Evolutionary conservation across 2,113 vertebrate species (phyloP).

Genomic region (Ploceus nigricollis): DNA sequence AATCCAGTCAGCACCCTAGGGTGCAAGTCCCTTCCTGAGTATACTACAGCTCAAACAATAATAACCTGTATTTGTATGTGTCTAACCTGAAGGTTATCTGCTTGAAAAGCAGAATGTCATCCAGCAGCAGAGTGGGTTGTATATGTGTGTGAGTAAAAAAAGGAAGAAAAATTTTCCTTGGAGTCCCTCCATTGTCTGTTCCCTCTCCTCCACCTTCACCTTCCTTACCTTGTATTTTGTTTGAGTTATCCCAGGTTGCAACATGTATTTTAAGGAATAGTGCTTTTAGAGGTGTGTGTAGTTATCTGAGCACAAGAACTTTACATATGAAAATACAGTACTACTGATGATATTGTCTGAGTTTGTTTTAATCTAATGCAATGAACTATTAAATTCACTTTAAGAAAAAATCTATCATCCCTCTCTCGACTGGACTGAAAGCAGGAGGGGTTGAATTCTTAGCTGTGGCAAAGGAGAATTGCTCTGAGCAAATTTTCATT

Average conservation of each 20-base stretch:
- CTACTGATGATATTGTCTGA: background rate
- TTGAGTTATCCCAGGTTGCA: background rate
- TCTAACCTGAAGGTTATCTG: conserved; percentile 22
- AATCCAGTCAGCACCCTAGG: background rate
- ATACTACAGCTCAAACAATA: background rate
- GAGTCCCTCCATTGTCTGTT: background rate
- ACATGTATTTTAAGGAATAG: background rate
- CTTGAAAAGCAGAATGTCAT: conserved; percentile 15
- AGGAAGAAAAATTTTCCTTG: background rate
- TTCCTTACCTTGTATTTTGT: background rate
- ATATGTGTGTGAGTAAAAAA: background rate
- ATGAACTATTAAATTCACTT: background rate
- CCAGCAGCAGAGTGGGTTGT: background rate
- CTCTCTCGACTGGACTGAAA: background rate
- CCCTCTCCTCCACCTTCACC: background rate
- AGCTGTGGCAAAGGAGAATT: background rate
- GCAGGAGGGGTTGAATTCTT: background rate
- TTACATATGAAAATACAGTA: background rate
- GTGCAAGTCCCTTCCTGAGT: background rate
- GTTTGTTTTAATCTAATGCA: background rate
- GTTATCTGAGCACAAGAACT: background rate
- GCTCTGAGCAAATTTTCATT: background rate
- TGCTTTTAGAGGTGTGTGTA: background rate
- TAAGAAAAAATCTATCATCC: background rate
- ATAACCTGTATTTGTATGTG: background rate